phyloP scores from a whole-genome alignment of 2,797 vertebrate species.

The Gallinago nigripennis region DNA sequence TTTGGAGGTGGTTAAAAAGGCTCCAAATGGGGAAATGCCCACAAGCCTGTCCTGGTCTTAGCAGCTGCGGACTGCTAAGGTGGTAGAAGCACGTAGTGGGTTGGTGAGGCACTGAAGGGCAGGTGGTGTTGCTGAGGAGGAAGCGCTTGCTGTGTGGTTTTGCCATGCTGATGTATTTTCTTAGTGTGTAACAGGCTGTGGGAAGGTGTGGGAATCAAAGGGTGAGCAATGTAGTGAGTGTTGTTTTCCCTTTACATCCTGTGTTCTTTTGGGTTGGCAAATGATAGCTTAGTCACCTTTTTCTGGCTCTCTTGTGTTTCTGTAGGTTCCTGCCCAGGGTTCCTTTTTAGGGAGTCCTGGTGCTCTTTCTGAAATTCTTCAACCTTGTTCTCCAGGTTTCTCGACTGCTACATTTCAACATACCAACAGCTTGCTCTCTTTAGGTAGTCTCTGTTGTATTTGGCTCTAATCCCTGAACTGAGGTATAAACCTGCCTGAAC shows the following conservation, averaged over 20 bases:
- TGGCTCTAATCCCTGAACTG: slow-evolving; percentile 48
- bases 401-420: neutral
- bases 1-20: neutral
- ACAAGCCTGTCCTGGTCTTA: neutral
- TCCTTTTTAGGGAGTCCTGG: neutral
- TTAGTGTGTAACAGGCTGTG: neutral
- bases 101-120: neutral
- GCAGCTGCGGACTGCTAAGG: neutral
- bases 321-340: neutral
- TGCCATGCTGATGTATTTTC: neutral
- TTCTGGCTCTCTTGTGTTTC: neutral
- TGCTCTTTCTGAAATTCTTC: neutral
- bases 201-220: neutral
- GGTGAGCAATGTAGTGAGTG: neutral
- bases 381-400: slow-evolving; percentile 32
- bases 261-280: neutral
- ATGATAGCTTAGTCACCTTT: neutral
- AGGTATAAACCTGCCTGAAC: slow-evolving; percentile 57
- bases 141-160: neutral
- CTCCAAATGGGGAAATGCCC: neutral
- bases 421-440: slow-evolving; percentile 62
- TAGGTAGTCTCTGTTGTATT: slow-evolving; percentile 52
- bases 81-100: fast-evolving
- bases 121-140: neutral
- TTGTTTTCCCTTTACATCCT: neutral